Evolutionary conservation across 2,888 invertebrate species (phyloP).

Genomic region (Lycia hirtaria): DNA sequence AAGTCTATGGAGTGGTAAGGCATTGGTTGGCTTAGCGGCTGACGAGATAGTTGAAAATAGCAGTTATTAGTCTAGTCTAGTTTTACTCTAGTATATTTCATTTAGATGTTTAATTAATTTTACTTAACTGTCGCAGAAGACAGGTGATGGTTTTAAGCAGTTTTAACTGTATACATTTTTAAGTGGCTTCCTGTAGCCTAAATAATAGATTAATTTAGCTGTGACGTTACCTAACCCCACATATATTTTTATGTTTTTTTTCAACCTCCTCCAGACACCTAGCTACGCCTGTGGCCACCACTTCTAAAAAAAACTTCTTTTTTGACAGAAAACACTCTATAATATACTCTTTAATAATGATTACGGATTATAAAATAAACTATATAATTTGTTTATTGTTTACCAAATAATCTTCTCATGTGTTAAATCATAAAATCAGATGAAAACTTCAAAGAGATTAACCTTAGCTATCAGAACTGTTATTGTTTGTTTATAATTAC

Average conservation of each 20-base stretch:
- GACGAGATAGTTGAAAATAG: conserved; percentile 13
- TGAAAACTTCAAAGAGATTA: conserved; percentile 3
- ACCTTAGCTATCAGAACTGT: not conserved
- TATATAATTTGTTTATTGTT: not conserved
- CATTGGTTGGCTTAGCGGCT: not conserved
- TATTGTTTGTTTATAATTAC: conserved; percentile 3
- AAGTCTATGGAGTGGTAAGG: not conserved
- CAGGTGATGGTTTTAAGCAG: not conserved
- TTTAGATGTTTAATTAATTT: not conserved
- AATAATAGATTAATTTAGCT: too few relatives aligned
- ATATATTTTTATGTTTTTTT: too few relatives aligned
- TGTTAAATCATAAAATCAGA: conserved; percentile 2
- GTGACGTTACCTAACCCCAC: too few relatives aligned
- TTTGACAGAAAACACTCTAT: too few relatives aligned
- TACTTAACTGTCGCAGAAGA: not conserved
- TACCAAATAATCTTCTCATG: not conserved
- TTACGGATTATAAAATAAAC: not conserved
- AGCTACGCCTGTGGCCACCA: too few relatives aligned
- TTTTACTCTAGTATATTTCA: not conserved
- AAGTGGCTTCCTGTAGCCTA: too few relatives aligned
- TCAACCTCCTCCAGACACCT: too few relatives aligned
- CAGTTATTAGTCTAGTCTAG: not conserved
- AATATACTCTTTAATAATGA: too few relatives aligned
- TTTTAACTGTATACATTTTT: too few relatives aligned
- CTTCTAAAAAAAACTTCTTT: too few relatives aligned